Base-by-base conservation (phyloP, 23 tunicate species). In the Phallusia fumigata region DNA sequence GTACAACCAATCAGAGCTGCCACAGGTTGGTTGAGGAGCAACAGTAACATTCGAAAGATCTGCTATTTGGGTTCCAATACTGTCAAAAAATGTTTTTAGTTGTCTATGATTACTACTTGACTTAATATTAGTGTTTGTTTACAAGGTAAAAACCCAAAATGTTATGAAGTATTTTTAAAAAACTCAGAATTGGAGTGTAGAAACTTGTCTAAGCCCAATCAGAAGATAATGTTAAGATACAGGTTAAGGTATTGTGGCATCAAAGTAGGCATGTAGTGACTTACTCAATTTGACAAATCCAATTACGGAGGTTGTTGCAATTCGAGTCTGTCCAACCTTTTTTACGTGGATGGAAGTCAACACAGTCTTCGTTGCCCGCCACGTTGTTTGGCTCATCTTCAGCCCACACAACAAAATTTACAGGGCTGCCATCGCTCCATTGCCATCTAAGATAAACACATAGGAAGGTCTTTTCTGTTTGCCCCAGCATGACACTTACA, bases 271-370 rank as follows among this genome's bases (percentile, higher is more conserved):
- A n/a, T n/a, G n/a, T n/a, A n/a, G 10, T 10, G 10, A 85, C 86
- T 85, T 76, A 90, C 95, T 90, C 87, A 19, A 90, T 82, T 75
- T 94, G 94, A 73, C 98, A 94, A 5, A 94, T 82, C 81, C 80
- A 94, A 36, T 86, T 85, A 0, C 74, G 79, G 0, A 86, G 88
- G 6, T 49, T 45, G 51, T 88, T 89, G 53, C 98, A 94, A 65
- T 89, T 94, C 0, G 51, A 74, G 49, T 89, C 98, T 30, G 76
- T 94, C 98, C 98, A 94, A 19, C 33, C 36, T 30, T 83, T 84
- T 19, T 76, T 76, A 15, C 87, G 77, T 33, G 69, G 74, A 49
- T 86, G 85, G 31, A 32, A 86, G 3, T 53, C 90, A 31, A 89
- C 98, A 64, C 98, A 94, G 65, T 94, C 69, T 65, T 94, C 89